These are phyloP conservation scores for Potamarius usumacintae DNA, from an alignment of 2,113 vertebrate genomes.

Conservation along the genomic window DNA sequence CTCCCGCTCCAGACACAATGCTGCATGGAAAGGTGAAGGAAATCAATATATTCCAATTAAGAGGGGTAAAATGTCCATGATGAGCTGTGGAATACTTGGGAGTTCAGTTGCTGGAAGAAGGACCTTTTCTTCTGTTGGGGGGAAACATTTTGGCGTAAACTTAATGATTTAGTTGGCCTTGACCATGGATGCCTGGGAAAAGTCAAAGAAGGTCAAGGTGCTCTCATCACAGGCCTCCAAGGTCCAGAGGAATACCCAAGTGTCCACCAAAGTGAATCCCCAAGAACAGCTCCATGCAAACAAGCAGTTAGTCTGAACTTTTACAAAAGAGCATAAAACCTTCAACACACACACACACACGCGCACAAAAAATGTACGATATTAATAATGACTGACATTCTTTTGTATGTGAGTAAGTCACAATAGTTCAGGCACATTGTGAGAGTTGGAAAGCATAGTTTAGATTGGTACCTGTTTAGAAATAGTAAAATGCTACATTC, in stretches of 20 bases:
- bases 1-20: conserved; percentile 64
- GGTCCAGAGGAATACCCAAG: conserved; percentile 13
- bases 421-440: conserved; percentile 72
- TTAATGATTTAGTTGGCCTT: conserved; percentile 27
- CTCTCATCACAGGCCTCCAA: conserved; percentile 38
- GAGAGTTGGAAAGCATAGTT: conserved; percentile 68
- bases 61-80: conserved; percentile 51
- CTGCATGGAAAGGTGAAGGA: conserved; percentile 61
- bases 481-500: conserved; percentile 52
- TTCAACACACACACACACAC: conserved; percentile 31
- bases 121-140: conserved; percentile 31
- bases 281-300: conserved; percentile 29
- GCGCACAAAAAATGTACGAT: background rate
- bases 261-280: conserved; percentile 33
- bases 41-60: conserved; percentile 64
- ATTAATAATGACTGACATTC: conserved; percentile 46
- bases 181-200: conserved; percentile 33
- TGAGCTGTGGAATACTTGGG: conserved; percentile 50
- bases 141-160: conserved; percentile 23
- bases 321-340: conserved; percentile 48
- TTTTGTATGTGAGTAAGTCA: conserved; percentile 52
- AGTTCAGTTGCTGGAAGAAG: conserved; percentile 50
- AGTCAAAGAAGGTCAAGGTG: conserved; percentile 37
- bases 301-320: conserved; percentile 14
- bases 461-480: conserved; percentile 55